A percentile compares a stretch with the other conserved stretches of the same genome.
phyloP scores from a whole-genome alignment of 1,140 invertebrate species.

The Pentalonia nigronervosa region DNA sequence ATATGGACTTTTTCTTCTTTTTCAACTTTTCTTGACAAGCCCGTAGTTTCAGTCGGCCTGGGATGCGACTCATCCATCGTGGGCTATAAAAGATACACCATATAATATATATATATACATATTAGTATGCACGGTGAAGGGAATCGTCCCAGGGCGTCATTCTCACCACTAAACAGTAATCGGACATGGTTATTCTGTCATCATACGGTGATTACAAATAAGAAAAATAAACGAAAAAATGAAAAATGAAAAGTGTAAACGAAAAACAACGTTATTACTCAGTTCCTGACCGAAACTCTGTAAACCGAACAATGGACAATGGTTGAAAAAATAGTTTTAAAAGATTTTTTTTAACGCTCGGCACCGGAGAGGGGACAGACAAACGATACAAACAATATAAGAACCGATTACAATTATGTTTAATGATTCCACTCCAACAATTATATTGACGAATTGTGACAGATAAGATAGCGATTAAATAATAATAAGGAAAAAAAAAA shows the following conservation, averaged over 20 bases:
- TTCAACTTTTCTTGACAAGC: not conserved
- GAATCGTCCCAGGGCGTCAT: not conserved
- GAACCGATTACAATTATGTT: not conserved
- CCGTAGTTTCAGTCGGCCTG: constrained; percentile 2
- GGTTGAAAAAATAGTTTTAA: not conserved
- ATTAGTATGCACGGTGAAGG: not conserved
- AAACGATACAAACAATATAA: not conserved
- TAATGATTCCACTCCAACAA: not conserved
- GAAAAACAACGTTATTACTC: not conserved
- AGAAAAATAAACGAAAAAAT: not conserved
- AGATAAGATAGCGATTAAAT: not conserved
- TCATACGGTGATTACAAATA: not conserved
- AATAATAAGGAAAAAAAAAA: not conserved
- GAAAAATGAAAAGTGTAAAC: not conserved
- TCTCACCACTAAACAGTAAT: constrained; percentile 51
- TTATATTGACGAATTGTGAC: not conserved
- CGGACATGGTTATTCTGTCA: constrained; percentile 30
- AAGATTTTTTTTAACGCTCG: not conserved
- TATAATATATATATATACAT: not conserved
- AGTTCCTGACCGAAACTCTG: not conserved
- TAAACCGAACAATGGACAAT: not conserved
- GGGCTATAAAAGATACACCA: not conserved
- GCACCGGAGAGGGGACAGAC: not conserved
- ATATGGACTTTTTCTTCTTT: constrained; percentile 29
- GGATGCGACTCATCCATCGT: not conserved